A percentile compares a stretch with the other conserved stretches of the same genome.
Evolutionary conservation across 2,797 vertebrate species (phyloP).

Genomic region (Carduelis carduelis): DNA sequence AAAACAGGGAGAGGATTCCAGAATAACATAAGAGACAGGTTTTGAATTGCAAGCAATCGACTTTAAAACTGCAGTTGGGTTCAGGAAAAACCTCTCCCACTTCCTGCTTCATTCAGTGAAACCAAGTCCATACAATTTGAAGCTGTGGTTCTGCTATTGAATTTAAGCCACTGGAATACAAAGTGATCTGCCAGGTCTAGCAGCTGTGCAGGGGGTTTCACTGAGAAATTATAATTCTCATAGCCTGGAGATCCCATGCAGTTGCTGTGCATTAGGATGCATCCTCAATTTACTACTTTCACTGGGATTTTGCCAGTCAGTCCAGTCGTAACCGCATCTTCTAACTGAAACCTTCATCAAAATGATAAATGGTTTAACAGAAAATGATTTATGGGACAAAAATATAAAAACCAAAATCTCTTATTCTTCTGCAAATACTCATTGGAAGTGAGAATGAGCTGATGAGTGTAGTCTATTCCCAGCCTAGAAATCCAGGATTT

Average conservation of each 20-base stretch:
- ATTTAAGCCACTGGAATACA: background rate
- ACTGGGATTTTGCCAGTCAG: background rate
- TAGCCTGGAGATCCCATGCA: background rate
- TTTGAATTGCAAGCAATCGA: background rate
- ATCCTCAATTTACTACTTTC: background rate
- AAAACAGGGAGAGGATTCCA: background rate
- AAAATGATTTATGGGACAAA: background rate
- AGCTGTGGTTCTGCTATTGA: background rate
- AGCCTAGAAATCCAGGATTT: background rate
- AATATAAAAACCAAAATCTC: background rate
- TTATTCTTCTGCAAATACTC: background rate
- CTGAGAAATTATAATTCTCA: background rate
- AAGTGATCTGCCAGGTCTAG: constrained; percentile 27
- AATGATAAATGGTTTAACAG: constrained; percentile 3
- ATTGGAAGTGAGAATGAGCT: background rate
- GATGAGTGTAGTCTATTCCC: background rate
- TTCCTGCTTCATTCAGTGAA: background rate
- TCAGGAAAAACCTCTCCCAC: background rate
- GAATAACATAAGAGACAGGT: background rate
- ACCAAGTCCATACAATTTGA: background rate
- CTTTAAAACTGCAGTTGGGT: background rate
- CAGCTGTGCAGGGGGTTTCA: background rate
- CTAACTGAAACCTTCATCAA: background rate
- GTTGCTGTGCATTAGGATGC: background rate
- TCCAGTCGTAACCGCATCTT: background rate